These are phyloP conservation scores for Rynchops niger DNA, from an alignment of 2,113 vertebrate genomes.

Conservation along the genomic window DNA sequence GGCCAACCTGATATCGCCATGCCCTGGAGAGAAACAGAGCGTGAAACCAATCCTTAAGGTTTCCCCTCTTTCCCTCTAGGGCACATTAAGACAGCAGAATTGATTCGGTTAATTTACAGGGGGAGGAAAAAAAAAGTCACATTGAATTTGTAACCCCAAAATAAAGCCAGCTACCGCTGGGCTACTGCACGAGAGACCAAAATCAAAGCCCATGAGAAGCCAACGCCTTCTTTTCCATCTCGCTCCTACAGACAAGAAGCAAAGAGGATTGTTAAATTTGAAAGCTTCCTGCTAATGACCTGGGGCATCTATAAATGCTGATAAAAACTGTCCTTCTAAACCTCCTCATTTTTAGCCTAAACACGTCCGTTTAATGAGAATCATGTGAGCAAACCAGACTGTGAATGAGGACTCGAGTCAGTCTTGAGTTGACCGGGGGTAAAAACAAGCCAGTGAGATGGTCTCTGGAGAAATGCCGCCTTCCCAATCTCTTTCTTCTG, in stretches of 20 bases:
- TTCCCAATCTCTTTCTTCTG: neutral
- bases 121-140: neutral
- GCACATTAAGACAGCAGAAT: neutral
- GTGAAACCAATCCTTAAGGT: neutral
- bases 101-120: neutral
- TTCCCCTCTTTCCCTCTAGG: neutral
- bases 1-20: neutral
- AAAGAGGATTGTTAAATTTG: slow-evolving; percentile 19
- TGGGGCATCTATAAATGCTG: neutral
- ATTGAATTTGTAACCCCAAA: neutral
- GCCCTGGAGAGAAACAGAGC: neutral
- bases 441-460: neutral
- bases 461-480: neutral
- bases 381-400: neutral
- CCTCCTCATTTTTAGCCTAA: neutral
- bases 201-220: neutral
- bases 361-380: neutral
- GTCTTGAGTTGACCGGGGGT: neutral
- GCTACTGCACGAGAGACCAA: neutral
- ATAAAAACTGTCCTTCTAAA: neutral
- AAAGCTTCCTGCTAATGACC: slow-evolving; percentile 40
- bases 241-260: neutral
- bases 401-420: neutral
- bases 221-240: slow-evolving; percentile 1
- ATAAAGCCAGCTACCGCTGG: neutral